A percentile compares a stretch with the other conserved stretches of the same genome.
Evolutionary conservation across 2,888 invertebrate species (phyloP).

Genomic region (Trichogramma evanescens): DNA sequence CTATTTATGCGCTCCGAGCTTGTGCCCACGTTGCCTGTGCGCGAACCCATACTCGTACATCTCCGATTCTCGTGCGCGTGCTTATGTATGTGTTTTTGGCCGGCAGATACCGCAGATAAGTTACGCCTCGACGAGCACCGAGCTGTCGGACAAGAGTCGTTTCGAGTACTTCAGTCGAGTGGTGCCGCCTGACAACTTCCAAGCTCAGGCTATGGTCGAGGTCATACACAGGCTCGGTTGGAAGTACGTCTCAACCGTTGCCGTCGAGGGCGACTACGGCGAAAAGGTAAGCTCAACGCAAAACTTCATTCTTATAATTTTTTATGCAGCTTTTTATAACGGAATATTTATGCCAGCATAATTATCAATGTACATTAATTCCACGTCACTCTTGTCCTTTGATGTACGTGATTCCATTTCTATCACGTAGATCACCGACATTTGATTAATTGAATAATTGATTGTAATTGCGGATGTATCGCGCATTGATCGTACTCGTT

Average conservation of each 20-base stretch:
- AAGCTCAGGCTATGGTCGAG: constrained; percentile 64
- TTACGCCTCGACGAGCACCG: constrained; percentile 66
- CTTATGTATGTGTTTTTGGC: constrained; percentile 11
- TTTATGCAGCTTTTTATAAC: neutral
- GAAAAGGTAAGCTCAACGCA: constrained; percentile 52
- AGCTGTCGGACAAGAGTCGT: constrained; percentile 62
- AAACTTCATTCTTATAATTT: neutral
- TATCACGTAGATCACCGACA: no score
- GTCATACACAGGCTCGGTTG: constrained; percentile 61
- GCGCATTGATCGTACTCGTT: no score
- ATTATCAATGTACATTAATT: no score
- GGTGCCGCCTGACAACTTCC: constrained; percentile 66
- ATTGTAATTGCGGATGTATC: no score
- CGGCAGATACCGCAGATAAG: constrained; percentile 63
- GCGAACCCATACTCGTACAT: no score
- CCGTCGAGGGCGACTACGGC: constrained; percentile 71
- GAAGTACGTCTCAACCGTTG: constrained; percentile 71
- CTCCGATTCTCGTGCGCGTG: no score
- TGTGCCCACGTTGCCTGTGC: no score
- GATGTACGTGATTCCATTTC: no score
- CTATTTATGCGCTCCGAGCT: no score
- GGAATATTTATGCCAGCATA: neutral
- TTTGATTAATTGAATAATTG: no score
- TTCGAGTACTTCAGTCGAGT: constrained; percentile 66
- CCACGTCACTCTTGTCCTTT: no score